phyloP scores from a whole-genome alignment of 2,888 invertebrate species.

The Apamea sordens region DNA sequence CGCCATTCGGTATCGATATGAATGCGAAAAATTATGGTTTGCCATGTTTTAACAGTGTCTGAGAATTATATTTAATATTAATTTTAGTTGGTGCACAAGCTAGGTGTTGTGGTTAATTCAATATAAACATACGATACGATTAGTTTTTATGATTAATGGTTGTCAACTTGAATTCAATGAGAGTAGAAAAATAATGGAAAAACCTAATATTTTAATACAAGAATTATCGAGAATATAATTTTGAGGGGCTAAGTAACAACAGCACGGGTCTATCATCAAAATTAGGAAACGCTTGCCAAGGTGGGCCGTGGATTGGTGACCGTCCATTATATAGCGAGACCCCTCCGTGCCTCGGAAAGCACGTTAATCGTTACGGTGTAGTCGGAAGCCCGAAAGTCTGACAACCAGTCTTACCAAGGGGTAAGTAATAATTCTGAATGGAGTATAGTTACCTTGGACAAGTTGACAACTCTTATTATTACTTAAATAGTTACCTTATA shows the following conservation, averaged over 20 bases:
- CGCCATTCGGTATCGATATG: not conserved
- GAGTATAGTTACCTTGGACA: constrained; percentile 3
- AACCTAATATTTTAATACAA: not conserved
- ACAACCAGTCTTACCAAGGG: not conserved
- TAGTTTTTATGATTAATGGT: constrained; percentile 18
- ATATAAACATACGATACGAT: constrained; percentile 23
- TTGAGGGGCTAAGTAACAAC: not conserved
- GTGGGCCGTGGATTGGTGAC: not conserved
- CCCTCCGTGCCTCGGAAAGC: not conserved
- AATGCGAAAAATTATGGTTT: not conserved
- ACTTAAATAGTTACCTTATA: constrained; percentile 47
- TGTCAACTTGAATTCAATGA: constrained; percentile 46
- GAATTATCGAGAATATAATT: not conserved
- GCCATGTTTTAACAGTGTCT: constrained; percentile 12
- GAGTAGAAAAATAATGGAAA: not conserved
- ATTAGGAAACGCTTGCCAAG: not conserved
- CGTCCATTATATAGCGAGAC: not conserved
- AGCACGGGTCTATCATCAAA: not conserved
- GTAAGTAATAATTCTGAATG: not conserved
- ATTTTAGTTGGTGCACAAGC: constrained; percentile 41
- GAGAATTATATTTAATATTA: constrained; percentile 9
- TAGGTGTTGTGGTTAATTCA: constrained; percentile 31
- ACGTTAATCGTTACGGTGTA: not conserved
- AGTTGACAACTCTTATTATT: constrained; percentile 31
- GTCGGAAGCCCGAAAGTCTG: not conserved